phyloP scores from a whole-genome alignment of 30 jellyfish, hydroid and myxozoan genomes.

The Catostylus mosaicus region DNA sequence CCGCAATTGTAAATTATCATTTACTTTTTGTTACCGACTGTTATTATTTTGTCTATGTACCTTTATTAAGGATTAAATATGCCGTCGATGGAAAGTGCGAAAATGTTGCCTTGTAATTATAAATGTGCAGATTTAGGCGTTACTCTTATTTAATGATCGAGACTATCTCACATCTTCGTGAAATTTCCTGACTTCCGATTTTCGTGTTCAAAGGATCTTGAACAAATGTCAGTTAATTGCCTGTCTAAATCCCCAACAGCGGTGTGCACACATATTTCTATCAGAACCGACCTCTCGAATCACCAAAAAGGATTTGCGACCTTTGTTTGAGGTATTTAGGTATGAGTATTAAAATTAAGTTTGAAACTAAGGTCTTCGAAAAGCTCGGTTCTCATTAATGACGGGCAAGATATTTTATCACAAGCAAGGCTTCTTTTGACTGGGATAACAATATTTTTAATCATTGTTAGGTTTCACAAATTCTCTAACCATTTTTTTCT shows the following conservation, averaged over 20 bases:
- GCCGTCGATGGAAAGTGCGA: too few relatives aligned
- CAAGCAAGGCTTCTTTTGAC: too few relatives aligned
- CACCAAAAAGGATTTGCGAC: constrained; percentile 19
- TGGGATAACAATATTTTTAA: too few relatives aligned
- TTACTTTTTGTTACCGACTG: constrained; percentile 25
- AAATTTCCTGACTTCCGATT: constrained; percentile 24
- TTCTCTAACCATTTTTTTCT: neutral
- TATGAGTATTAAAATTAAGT: neutral
- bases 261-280: neutral
- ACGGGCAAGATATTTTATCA: too few relatives aligned
- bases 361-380: neutral
- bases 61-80: neutral
- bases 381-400: too few relatives aligned
- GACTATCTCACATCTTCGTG: constrained; percentile 16
- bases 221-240: neutral
- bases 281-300: neutral
- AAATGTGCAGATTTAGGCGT: neutral
- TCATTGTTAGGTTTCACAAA: too few relatives aligned
- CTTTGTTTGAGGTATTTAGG: constrained; percentile 5
- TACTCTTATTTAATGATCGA: neutral
- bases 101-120: neutral
- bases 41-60: constrained; percentile 13
- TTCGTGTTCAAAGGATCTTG: constrained; percentile 18
- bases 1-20: constrained; percentile 32
- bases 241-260: constrained; percentile 25